Base-by-base conservation (phyloP, 2,888 invertebrate species). In the Herminia tarsipennalis region DNA sequence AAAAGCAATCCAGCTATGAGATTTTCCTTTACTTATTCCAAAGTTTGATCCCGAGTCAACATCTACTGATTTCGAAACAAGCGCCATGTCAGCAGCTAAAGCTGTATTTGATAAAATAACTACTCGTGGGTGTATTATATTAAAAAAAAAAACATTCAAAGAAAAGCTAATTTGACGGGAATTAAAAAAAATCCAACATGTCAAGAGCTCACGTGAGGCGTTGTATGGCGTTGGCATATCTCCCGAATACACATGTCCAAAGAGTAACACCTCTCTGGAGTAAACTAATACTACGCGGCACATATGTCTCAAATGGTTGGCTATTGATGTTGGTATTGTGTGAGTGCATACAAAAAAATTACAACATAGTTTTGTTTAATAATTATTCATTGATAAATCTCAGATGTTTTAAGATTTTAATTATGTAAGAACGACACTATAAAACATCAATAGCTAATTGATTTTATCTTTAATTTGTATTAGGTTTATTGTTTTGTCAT, bases 1-100 rank as follows among this genome's bases (percentile, higher is more conserved):
- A 50, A 32, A 50, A 50, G 30, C 36, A 50, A 44, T 10, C 20
- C 21, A 32, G 5, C 5, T 40, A 50, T 32, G 36, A 50, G 17
- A 16, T 44, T 20, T 50, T 44, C 27, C 44, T 50, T 16, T 8
- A 50, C 27, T 28, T 44, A 44, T 44, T 50, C 49, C 43, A 20
- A 34, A 49, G 33, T 44, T 49, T 39, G 20, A 44, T 25, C 49
- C 44, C 1, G 36, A 50, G 14, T 35, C 35, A 12, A 44, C 44
- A 10, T 36, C 44, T 20, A 35, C 40, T 6, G 44, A 44, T 44
- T 45, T 33, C 28, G 38, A 45, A 38, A 45, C 27, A 10, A 45
- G 44, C 21, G 44, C 27, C 21, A 42, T 46, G 40, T 30, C 18
- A 46, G 46, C 36, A 41, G 3, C 17, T 25, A 14, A 41, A 46